phyloP scores from a whole-genome alignment of 1,140 invertebrate genomes.

The Pogonomyrmex barbatus region DNA sequence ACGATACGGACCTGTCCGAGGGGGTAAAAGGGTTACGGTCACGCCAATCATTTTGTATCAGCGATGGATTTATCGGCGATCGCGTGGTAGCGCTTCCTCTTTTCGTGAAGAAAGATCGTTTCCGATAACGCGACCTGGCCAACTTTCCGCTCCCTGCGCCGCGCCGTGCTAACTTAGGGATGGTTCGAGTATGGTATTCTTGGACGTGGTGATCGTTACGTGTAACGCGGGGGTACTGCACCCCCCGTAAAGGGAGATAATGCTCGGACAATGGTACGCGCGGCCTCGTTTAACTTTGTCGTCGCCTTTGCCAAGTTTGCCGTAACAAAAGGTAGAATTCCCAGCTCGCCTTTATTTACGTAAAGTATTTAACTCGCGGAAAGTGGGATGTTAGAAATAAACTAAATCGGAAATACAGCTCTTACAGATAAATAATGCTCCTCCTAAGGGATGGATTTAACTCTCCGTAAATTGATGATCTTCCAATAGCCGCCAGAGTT shows the following conservation, averaged over 20 bases:
- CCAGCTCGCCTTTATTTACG: conserved; percentile 13
- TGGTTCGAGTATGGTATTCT: conserved; percentile 48
- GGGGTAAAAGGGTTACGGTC: conserved; percentile 54
- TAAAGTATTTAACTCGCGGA: not conserved
- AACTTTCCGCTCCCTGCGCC: not conserved
- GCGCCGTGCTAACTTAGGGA: not conserved
- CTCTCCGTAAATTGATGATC: conserved; percentile 6
- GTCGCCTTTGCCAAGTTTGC: conserved; percentile 17
- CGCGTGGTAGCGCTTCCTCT: conserved; percentile 7
- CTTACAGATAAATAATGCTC: not conserved
- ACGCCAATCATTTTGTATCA: conserved; percentile 42
- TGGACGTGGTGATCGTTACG: conserved; percentile 26
- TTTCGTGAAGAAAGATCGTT: conserved; percentile 23
- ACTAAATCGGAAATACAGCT: not conserved
- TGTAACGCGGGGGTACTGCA: conserved; percentile 18
- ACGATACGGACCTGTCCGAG: not conserved
- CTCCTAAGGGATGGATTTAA: not conserved
- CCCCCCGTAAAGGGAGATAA: conserved; percentile 34
- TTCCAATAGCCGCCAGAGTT: not conserved
- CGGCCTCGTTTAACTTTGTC: conserved; percentile 36
- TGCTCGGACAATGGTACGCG: conserved; percentile 32
- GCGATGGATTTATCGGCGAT: conserved; percentile 29
- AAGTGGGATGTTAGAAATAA: not conserved
- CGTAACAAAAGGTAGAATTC: conserved; percentile 30
- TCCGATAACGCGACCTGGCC: conserved; percentile 34